Conservation (phyloP, 2,888 invertebrate species). For the Cephus pygmeus region DNA sequence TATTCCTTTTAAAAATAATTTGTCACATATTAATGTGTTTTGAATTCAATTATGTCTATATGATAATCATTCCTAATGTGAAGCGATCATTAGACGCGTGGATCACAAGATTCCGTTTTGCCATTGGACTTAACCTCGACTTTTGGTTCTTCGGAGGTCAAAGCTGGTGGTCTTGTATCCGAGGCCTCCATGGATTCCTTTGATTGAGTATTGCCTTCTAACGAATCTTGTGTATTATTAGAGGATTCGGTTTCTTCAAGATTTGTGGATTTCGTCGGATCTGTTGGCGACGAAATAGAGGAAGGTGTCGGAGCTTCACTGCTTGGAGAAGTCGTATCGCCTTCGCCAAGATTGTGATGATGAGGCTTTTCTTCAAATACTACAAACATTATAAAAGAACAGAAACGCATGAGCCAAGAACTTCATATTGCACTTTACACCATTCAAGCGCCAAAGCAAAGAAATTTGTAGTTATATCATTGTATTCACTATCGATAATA, state of each 20-base stretch:
- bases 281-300: slow-evolving; percentile 58
- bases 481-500: background rate
- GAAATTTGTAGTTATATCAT: background rate
- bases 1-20: slow-evolving; percentile 23
- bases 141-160: slow-evolving; percentile 41
- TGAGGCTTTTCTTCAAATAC: slow-evolving; percentile 81
- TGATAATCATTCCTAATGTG: slow-evolving; percentile 38
- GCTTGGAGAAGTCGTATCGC: slow-evolving; percentile 51
- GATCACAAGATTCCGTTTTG: slow-evolving; percentile 44
- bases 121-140: slow-evolving; percentile 45
- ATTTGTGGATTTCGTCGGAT: slow-evolving; percentile 58
- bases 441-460: background rate
- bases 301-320: slow-evolving; percentile 58
- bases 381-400: slow-evolving; percentile 56
- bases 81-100: slow-evolving; percentile 51
- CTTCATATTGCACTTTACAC: background rate
- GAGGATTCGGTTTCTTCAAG: slow-evolving; percentile 56
- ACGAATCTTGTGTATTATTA: slow-evolving; percentile 45
- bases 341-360: slow-evolving; percentile 54
- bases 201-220: slow-evolving; percentile 30
- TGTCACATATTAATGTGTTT: slow-evolving; percentile 40
- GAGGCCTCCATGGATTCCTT: slow-evolving; percentile 32
- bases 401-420: slow-evolving; percentile 11
- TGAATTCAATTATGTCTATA: slow-evolving; percentile 39
- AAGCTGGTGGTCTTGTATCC: slow-evolving; percentile 51